Evolutionary conservation across 2,888 invertebrate species (phyloP).

Genomic region (Epsilonema sp.): DNA sequence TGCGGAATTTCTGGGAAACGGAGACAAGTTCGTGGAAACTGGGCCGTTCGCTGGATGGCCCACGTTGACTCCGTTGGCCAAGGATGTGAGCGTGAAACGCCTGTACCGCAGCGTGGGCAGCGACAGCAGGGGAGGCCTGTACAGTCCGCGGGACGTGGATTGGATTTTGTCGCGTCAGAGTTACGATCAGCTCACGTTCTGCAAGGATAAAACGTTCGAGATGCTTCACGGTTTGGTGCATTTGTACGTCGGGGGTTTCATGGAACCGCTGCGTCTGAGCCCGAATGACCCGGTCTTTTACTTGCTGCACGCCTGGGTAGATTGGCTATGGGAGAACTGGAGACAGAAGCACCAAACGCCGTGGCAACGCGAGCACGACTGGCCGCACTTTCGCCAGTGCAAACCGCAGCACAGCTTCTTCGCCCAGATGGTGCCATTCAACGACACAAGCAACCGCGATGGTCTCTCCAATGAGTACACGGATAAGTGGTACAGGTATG

Average conservation of each 20-base stretch:
- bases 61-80: background rate
- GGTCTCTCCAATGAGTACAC: background rate
- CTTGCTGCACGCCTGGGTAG: constrained; percentile 25
- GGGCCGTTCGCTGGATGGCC: constrained; percentile 6
- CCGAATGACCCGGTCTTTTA: constrained; percentile 20
- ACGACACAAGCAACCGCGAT: background rate
- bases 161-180: constrained; percentile 19
- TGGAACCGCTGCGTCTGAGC: constrained; percentile 24
- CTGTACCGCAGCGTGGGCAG: background rate
- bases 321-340: constrained; percentile 17
- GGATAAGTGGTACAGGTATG: background rate
- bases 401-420: background rate
- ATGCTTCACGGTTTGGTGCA: constrained; percentile 23
- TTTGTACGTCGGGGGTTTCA: constrained; percentile 28
- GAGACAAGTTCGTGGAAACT: constrained; percentile 20
- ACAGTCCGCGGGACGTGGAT: constrained; percentile 13
- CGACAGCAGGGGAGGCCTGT: background rate
- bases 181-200: constrained; percentile 20
- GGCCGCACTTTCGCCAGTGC: background rate
- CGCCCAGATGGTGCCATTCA: background rate
- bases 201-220: constrained; percentile 26
- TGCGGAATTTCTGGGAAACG: constrained; percentile 23
- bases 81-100: background rate
- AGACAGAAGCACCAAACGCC: background rate
- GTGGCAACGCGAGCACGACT: background rate